Evolutionary conservation across 2,888 invertebrate species (phyloP).

Genomic region (Lepidochitona cinerea): DNA sequence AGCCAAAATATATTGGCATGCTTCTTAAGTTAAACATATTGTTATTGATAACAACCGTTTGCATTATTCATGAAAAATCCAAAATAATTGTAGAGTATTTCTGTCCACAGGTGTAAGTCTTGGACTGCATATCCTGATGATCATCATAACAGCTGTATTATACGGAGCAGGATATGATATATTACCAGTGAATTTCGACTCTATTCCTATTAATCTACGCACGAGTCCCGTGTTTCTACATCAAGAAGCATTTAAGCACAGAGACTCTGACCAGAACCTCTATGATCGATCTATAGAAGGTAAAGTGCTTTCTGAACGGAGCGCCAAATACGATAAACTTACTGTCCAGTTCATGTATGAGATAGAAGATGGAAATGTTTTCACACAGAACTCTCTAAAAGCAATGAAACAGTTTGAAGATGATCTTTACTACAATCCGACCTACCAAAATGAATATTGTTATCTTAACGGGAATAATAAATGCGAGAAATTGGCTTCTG

Average conservation of each 20-base stretch:
- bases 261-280: not conserved
- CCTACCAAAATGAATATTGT: constrained; percentile 2
- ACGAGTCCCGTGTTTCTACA: constrained; percentile 9
- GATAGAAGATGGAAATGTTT: not conserved
- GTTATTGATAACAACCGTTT: too few relatives aligned
- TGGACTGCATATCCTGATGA: constrained; percentile 10
- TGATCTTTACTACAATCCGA: not conserved
- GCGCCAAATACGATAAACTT: not conserved
- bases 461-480: not conserved
- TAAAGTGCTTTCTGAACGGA: not conserved
- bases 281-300: not conserved
- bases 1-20: too few relatives aligned
- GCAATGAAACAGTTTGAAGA: constrained; percentile 7
- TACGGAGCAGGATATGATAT: constrained; percentile 22
- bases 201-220: constrained; percentile 23
- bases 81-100: too few relatives aligned
- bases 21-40: too few relatives aligned
- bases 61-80: too few relatives aligned
- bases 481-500: constrained; percentile 12
- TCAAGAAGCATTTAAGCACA: constrained; percentile 24
- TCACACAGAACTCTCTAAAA: not conserved
- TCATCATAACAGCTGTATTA: constrained; percentile 10
- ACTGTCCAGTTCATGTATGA: not conserved
- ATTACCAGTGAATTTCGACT: constrained; percentile 22
- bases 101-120: not conserved